phyloP scores from a whole-genome alignment of 1,140 invertebrate genomes.

The Lepidurus apus region DNA sequence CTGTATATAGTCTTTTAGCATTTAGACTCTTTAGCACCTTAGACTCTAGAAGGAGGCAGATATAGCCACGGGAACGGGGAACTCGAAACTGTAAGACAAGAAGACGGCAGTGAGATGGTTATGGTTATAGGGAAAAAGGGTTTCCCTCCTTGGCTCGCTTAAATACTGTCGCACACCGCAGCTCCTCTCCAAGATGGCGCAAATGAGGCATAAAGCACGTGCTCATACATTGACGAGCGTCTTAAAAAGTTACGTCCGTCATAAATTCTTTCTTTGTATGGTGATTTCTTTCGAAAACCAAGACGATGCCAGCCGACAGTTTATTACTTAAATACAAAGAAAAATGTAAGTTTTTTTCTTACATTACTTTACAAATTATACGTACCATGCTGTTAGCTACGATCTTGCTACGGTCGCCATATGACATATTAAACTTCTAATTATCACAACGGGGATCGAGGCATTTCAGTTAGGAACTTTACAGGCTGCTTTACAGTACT shows the following conservation, averaged over 20 bases:
- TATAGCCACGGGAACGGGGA: background rate
- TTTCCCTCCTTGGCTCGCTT: background rate
- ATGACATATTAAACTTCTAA: no score
- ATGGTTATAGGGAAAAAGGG: background rate
- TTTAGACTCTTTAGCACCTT: no score
- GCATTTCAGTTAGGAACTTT: no score
- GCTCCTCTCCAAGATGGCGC: background rate
- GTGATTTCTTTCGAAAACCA: background rate
- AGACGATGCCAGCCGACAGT: background rate
- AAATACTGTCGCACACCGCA: background rate
- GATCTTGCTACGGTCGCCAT: no score
- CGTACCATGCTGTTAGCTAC: no score
- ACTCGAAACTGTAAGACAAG: background rate
- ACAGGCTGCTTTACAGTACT: no score
- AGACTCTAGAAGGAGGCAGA: no score
- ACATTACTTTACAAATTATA: no score
- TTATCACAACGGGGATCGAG: no score
- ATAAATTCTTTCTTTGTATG: background rate
- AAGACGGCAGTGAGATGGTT: background rate
- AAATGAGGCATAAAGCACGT: slow-evolving; percentile 21
- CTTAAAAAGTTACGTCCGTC: background rate
- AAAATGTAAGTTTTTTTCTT: no score
- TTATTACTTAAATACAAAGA: no score
- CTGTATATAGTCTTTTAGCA: no score
- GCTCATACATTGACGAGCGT: background rate